Evolutionary conservation across 2,888 invertebrate species (phyloP), one percentile per base, ranked within the genome.

Genomic region (Neocrepidodera transversa): DNA sequence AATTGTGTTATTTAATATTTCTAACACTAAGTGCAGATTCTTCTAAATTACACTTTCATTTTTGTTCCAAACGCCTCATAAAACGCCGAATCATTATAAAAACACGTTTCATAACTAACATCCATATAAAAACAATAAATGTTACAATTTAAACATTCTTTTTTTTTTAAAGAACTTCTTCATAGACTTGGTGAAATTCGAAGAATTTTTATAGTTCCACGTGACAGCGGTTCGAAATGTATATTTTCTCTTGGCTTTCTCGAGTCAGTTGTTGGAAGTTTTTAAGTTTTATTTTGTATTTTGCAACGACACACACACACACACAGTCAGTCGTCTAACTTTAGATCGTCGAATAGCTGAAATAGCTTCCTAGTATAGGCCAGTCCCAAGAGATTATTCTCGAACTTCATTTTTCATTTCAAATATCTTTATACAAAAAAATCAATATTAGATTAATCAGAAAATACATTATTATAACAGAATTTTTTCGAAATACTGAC

Each of bases 341-440:
- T 58, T 58, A 58, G 58, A 47, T 20, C 16, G n/a, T 38, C 20
- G 40, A 58, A 58, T 58, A 58, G 48, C 40, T 58, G 47, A 48
- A 52, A 58, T 58, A 53, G 58, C 58, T 58, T 58, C 58, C 58
- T 58, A 8, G 47, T 45, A 45, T 45, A 45, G 53, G 13, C 43
- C 53, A 18, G 38, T 43, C 0, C 13, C 17, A 14, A 10, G 8
- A 32, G 32, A 42, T 26, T 42, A 28, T 23, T 32, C 18, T 32
- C 3, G 2, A 32, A n/a, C n/a, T 11, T 32, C 11, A 32, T 32
- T 32, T 28, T 28, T 8, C 5, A 2, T 28, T 28, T 28, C 10
- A 8, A 28, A 28, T 28, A 6, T n/a, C n/a, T n/a, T n/a, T n/a
- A n/a, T n/a, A n/a, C n/a, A n/a, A n/a, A n/a, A n/a, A n/a, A n/a